These are phyloP conservation scores for Hozukius guyotensis DNA, from an alignment of 2,797 vertebrate species.

Conservation along the genomic window DNA sequence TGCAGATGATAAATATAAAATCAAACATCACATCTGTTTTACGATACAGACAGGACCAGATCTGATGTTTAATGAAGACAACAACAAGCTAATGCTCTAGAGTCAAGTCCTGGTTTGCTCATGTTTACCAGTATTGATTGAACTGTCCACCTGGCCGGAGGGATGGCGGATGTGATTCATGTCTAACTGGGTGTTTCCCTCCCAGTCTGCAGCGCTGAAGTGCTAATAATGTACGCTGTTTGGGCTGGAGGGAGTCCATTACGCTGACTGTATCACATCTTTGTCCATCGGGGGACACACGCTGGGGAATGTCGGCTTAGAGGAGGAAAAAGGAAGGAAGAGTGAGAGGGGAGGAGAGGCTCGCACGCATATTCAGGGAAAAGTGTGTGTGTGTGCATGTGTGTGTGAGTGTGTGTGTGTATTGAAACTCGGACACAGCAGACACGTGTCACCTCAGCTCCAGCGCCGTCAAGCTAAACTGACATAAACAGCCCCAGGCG, in stretches of 20 bases:
- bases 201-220: conserved; percentile 35
- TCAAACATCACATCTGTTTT: conserved; percentile 25
- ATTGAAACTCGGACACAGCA: conserved; percentile 71
- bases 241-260: conserved; percentile 64
- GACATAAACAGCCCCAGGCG: conserved; percentile 78
- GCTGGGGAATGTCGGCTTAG: conserved; percentile 40
- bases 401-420: conserved; percentile 19
- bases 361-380: conserved; percentile 29
- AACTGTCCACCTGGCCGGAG: conserved; percentile 47
- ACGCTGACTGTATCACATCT: conserved; percentile 59
- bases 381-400: conserved; percentile 23
- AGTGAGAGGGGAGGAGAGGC: conserved; percentile 17
- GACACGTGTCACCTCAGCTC: conserved; percentile 80
- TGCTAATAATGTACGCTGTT: conserved; percentile 63
- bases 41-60: background rate
- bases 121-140: conserved; percentile 46
- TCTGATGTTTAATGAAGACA: background rate
- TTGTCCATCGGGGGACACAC: conserved; percentile 41
- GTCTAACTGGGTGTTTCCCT: conserved; percentile 50
- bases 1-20: conserved; percentile 35
- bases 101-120: conserved; percentile 15
- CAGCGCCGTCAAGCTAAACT: conserved; percentile 77
- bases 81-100: background rate
- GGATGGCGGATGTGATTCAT: conserved; percentile 47
- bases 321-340: conserved; percentile 40